phyloP scores from a whole-genome alignment of 2,888 invertebrate genomes.

The Apamea crenata region DNA sequence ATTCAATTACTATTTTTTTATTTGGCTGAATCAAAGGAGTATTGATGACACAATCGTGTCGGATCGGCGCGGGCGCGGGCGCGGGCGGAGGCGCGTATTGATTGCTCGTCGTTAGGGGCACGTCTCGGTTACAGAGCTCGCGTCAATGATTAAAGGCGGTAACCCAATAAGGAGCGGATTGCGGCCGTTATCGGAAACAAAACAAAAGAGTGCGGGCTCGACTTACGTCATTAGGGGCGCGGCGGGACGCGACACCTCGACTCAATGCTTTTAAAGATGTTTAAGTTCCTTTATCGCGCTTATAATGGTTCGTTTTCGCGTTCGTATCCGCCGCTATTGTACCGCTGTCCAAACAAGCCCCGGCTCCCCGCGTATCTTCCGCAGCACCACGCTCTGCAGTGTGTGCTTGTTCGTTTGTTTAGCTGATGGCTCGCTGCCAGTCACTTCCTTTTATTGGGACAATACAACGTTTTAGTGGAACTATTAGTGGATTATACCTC shows the following conservation, averaged over 20 bases:
- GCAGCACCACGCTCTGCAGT: conserved; percentile 71
- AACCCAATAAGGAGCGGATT: conserved; percentile 85
- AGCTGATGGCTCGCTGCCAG: conserved; percentile 68
- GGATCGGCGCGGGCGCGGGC: conserved; percentile 31
- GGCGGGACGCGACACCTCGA: conserved; percentile 71
- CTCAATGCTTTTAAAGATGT: conserved; percentile 75
- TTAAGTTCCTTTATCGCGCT: conserved; percentile 70
- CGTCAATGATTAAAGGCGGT: conserved; percentile 87
- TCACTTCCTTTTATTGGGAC: conserved; percentile 71
- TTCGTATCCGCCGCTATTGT: conserved; percentile 83
- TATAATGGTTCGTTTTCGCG: conserved; percentile 78
- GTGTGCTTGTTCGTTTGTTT: conserved; percentile 61
- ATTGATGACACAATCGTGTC: conserved; percentile 82
- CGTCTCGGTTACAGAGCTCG: conserved; percentile 73
- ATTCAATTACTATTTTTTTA: conserved; percentile 81
- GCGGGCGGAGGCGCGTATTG: conserved; percentile 71
- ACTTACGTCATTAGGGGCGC: conserved; percentile 85
- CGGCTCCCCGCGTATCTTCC: conserved; percentile 64
- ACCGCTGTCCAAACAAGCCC: conserved; percentile 80
- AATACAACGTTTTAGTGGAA: conserved; percentile 69
- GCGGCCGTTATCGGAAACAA: conserved; percentile 79
- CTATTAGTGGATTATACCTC: conserved; percentile 62
- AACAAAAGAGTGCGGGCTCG: conserved; percentile 85
- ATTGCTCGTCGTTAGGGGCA: conserved; percentile 79
- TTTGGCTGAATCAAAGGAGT: conserved; percentile 82